Percentiles rank a stretch among this genome's conserved stretches.
These are phyloP conservation scores for Phortica variegata DNA, from an alignment of 1,140 invertebrate genomes.

Conservation along the genomic window DNA sequence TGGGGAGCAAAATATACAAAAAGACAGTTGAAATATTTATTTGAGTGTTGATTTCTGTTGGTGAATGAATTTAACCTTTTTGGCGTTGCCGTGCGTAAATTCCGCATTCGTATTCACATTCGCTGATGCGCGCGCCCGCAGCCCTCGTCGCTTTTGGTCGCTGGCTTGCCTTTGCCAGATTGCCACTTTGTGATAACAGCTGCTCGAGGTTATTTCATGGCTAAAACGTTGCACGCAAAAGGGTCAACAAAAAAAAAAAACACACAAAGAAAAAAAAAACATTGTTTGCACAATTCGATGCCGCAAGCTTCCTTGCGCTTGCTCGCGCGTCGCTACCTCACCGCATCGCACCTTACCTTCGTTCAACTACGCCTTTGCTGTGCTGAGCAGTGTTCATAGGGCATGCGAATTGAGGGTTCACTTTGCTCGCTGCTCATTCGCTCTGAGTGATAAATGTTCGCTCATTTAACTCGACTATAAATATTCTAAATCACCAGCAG, in stretches of 20 bases:
- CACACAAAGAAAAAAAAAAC: conserved; percentile 33
- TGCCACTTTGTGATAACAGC: conserved; percentile 33
- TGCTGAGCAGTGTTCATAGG: not conserved
- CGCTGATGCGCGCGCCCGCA: not conserved
- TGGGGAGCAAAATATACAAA: no score
- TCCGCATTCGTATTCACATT: conserved; percentile 5
- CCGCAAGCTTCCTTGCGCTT: conserved; percentile 7
- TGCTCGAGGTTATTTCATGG: not conserved
- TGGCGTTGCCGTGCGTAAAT: no score
- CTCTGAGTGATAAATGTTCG: conserved; percentile 19
- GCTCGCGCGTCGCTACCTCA: not conserved
- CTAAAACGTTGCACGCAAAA: no score
- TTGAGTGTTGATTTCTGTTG: conserved; percentile 53
- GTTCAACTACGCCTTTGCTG: no score
- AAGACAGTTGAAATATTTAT: conserved; percentile 39
- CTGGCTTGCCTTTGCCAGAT: conserved; percentile 19
- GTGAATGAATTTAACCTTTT: conserved; percentile 49
- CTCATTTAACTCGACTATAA: conserved; percentile 49
- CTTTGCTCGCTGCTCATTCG: not conserved
- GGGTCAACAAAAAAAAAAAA: not conserved
- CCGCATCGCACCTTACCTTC: conserved; percentile 5
- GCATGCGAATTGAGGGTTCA: not conserved
- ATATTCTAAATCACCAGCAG: conserved; percentile 48
- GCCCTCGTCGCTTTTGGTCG: not conserved
- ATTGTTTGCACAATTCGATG: not conserved